Evolutionary conservation across 1,140 invertebrate genomes (phyloP).

Genomic region (Pollicipes pollicipes): DNA sequence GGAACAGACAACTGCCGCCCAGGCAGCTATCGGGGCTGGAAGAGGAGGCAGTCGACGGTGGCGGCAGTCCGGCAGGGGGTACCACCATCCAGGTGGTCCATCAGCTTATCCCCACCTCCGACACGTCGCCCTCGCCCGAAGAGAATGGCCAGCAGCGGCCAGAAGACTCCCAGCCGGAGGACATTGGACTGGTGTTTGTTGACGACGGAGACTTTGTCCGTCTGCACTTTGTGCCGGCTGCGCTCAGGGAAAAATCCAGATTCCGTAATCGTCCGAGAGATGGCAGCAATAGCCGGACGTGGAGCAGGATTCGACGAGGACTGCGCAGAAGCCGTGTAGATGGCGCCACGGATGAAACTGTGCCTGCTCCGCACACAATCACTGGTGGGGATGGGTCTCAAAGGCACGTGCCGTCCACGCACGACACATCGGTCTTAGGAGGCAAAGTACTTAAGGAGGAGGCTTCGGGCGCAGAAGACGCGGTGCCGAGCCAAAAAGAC

Average conservation of each 20-base stretch:
- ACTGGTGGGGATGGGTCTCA: no score
- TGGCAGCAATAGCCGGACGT: neutral
- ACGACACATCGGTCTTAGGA: no score
- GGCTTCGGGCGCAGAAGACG: no score
- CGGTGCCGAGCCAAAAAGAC: neutral
- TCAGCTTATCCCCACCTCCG: neutral
- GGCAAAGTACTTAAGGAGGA: no score
- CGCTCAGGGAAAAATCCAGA: neutral
- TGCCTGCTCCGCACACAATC: no score
- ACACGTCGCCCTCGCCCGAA: no score
- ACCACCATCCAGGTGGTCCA: neutral
- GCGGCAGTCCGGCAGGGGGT: no score
- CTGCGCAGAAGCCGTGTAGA: neutral
- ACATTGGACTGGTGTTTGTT: neutral
- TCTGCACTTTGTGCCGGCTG: neutral
- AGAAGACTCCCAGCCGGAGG: neutral
- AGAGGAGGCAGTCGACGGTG: no score
- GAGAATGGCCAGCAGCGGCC: neutral
- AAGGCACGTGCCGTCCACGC: no score
- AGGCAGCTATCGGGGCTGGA: no score
- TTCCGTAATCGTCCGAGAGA: neutral
- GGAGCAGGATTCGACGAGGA: neutral
- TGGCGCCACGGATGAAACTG: neutral
- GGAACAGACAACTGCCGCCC: neutral
- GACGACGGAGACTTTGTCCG: neutral